Evolutionary conservation across 2,113 vertebrate species (phyloP).

Genomic region (Oncorhynchus gorbuscha): DNA sequence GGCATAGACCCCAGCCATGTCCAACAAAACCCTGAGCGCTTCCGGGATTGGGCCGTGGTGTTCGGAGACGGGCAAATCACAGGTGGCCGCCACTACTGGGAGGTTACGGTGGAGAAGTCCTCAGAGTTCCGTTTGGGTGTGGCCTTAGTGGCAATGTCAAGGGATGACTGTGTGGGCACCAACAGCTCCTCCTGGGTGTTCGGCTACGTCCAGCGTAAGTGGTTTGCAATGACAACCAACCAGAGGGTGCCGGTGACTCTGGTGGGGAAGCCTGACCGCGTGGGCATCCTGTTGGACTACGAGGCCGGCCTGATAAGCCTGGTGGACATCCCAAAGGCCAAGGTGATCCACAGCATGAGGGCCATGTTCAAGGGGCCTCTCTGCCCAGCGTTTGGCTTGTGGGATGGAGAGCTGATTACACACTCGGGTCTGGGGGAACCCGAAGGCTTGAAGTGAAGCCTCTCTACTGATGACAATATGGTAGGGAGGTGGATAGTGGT

Average conservation of each 20-base stretch:
- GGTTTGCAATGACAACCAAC: conserved; percentile 83
- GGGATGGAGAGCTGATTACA: conserved; percentile 89
- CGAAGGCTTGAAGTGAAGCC: conserved; percentile 53
- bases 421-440: conserved; percentile 84
- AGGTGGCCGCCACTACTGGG: conserved; percentile 86
- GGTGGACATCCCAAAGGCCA: conserved; percentile 72
- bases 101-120: conserved; percentile 85
- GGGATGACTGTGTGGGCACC: conserved; percentile 84
- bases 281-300: conserved; percentile 84
- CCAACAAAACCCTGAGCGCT: conserved; percentile 80
- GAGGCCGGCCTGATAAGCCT: conserved; percentile 76
- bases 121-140: conserved; percentile 86
- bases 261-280: conserved; percentile 81
- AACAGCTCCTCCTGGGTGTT: conserved; percentile 87
- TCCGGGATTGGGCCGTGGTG: conserved; percentile 90
- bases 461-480: neutral
- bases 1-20: conserved; percentile 80
- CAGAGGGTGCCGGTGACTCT: conserved; percentile 79
- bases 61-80: conserved; percentile 75
- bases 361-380: conserved; percentile 75
- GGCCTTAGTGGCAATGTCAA: conserved; percentile 77
- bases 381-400: conserved; percentile 87
- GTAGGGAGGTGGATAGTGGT: too few species aligned
- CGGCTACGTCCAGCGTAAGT: conserved; percentile 79
- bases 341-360: conserved; percentile 71